Evolutionary conservation across 1,140 invertebrate species (phyloP).

Genomic region (Bombus ignitus): DNA sequence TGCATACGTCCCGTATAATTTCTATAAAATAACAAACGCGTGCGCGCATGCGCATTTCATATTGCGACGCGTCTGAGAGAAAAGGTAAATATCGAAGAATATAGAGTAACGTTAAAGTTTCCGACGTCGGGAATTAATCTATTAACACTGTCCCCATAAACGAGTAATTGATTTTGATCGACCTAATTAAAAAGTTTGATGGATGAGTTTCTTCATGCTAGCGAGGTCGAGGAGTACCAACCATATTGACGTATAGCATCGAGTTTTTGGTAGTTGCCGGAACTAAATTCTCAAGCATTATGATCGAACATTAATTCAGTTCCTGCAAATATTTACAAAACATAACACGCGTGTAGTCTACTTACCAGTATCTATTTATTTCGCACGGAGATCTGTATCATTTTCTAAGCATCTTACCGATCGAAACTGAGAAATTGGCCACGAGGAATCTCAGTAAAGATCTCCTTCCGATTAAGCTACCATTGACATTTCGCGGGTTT

Average conservation of each 20-base stretch:
- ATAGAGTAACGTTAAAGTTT: neutral
- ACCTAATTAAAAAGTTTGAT: conserved; percentile 23
- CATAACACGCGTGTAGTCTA: too few species aligned
- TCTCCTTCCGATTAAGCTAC: neutral
- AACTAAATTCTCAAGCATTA: neutral
- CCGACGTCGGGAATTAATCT: neutral
- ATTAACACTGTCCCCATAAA: neutral
- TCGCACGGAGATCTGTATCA: too few species aligned
- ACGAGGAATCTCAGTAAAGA: neutral
- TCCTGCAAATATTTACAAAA: neutral
- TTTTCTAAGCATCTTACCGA: too few species aligned
- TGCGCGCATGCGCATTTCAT: neutral
- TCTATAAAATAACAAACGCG: neutral
- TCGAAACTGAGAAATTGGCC: too few species aligned
- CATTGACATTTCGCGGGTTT: conserved; percentile 26
- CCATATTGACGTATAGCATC: neutral
- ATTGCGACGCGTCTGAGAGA: neutral
- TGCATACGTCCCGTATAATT: neutral
- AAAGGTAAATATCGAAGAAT: too few species aligned
- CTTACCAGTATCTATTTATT: too few species aligned
- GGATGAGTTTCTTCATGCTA: conserved; percentile 1
- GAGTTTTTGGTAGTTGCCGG: neutral
- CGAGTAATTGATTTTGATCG: conserved; percentile 13
- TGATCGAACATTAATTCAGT: neutral
- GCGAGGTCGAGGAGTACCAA: neutral